Evolutionary conservation across 1,140 invertebrate species (phyloP).

Genomic region (Cherax destructor): DNA sequence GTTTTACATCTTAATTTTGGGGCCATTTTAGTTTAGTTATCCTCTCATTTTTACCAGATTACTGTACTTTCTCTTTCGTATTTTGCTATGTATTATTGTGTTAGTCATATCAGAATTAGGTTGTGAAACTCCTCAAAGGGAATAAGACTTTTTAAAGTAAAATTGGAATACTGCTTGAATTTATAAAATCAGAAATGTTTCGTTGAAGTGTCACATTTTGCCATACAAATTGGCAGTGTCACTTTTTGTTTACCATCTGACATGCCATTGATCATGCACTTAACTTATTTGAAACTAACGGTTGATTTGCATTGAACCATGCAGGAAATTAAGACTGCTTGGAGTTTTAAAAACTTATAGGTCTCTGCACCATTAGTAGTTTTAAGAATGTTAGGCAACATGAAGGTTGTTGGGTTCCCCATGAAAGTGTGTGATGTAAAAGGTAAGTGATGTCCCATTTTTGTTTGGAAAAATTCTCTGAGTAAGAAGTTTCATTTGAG

Average conservation of each 20-base stretch:
- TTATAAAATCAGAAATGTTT: background rate
- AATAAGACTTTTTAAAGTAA: background rate
- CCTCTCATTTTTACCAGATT: background rate
- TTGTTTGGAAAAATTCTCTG: constrained; percentile 15
- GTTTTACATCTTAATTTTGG: background rate
- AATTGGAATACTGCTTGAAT: background rate
- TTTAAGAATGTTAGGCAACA: background rate
- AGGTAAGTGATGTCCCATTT: constrained; percentile 34
- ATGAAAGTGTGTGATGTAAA: background rate
- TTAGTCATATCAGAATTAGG: background rate
- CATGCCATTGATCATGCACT: background rate
- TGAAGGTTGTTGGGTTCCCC: background rate
- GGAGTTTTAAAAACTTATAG: background rate
- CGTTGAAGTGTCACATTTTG: background rate
- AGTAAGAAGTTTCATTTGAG: background rate
- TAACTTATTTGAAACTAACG: background rate
- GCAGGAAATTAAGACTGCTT: background rate
- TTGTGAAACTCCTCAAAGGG: background rate
- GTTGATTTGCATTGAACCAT: background rate
- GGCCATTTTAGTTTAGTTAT: background rate
- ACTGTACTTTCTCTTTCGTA: background rate
- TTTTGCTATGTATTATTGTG: background rate
- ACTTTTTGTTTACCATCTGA: background rate
- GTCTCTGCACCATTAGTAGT: background rate
- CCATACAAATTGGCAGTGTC: background rate